Conservation (phyloP, 1,140 invertebrate genomes). For the Copidosoma floridanum region DNA sequence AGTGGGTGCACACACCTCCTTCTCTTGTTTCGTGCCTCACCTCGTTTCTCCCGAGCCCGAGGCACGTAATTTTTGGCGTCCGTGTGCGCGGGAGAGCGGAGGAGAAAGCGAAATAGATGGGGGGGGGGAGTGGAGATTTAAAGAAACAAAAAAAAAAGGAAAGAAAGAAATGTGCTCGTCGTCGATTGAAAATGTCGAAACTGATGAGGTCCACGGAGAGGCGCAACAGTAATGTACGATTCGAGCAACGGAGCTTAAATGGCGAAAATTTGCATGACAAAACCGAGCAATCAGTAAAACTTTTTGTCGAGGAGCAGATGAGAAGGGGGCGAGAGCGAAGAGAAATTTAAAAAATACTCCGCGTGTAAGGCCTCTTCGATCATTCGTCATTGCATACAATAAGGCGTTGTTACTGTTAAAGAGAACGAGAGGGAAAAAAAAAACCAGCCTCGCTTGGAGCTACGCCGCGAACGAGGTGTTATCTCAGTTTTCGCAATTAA, state of each 20-base stretch:
- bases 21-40: background rate
- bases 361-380: background rate
- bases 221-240: background rate
- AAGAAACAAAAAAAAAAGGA: constrained; percentile 18
- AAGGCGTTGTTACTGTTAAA: background rate
- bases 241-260: background rate
- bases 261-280: constrained; percentile 16
- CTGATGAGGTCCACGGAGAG: no score
- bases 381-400: constrained; percentile 6
- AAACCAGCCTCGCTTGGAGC: no score
- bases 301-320: background rate
- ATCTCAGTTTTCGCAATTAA: no score
- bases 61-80: constrained; percentile 19
- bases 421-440: no score
- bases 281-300: background rate
- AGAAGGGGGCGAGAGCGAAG: background rate
- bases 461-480: no score
- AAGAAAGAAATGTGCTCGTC: no score
- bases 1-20: background rate
- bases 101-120: background rate
- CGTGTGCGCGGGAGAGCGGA: background rate
- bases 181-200: no score
- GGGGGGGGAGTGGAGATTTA: background rate
- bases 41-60: background rate
- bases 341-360: background rate